Evolutionary conservation across 2,797 vertebrate species (phyloP).

Genomic region (Xyrichtys novacula): DNA sequence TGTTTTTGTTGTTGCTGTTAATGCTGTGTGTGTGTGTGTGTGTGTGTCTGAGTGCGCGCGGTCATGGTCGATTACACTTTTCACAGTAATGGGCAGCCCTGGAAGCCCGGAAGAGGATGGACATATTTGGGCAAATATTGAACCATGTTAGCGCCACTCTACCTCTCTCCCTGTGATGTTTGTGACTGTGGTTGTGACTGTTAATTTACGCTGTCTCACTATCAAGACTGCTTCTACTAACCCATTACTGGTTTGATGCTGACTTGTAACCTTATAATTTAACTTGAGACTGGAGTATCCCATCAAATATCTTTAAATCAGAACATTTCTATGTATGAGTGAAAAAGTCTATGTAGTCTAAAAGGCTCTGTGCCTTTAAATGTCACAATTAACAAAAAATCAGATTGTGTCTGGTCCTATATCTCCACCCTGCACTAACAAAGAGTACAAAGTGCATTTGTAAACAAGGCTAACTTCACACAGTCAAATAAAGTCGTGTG

Average conservation of each 20-base stretch:
- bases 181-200: conserved; percentile 19
- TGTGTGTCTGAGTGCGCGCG: conserved; percentile 33
- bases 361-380: too few species aligned
- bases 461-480: too few species aligned
- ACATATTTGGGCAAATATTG: conserved; percentile 65
- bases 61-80: conserved; percentile 56
- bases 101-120: conserved; percentile 45
- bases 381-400: too few species aligned
- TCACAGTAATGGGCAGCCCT: conserved; percentile 54
- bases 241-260: not conserved
- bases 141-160: conserved; percentile 12
- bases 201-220: not conserved
- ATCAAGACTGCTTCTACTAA: not conserved
- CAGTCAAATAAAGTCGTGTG: too few species aligned
- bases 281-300: not conserved
- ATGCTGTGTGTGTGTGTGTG: conserved; percentile 28
- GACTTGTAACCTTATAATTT: not conserved
- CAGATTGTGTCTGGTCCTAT: too few species aligned
- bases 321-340: not conserved
- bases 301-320: not conserved
- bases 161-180: conserved; percentile 12
- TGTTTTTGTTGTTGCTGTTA: conserved; percentile 59
- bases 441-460: too few species aligned
- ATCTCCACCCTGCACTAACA: too few species aligned
- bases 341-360: fast-evolving